Conservation (phyloP, 2,888 invertebrate species). For the Chaetoderma sp. region DNA sequence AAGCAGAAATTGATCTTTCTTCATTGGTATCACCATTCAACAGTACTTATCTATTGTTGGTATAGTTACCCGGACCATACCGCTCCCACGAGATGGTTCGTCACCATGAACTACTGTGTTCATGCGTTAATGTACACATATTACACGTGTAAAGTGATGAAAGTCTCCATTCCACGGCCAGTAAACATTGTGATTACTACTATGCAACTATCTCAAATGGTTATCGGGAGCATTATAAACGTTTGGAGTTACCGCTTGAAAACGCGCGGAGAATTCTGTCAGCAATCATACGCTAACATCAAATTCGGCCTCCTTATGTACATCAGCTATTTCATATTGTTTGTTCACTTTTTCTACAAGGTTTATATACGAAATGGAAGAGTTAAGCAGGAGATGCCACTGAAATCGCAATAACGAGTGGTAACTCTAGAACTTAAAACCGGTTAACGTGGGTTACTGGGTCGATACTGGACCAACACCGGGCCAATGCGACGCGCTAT, state of each 20-base stretch:
- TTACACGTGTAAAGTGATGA: conserved; percentile 67
- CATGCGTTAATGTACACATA: conserved; percentile 71
- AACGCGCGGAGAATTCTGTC: conserved; percentile 63
- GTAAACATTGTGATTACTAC: conserved; percentile 90
- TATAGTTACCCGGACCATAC: conserved; percentile 48
- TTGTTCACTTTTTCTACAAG: conserved; percentile 55
- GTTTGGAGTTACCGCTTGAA: conserved; percentile 77
- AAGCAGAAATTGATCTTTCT: conserved; percentile 70
- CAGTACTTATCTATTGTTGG: conserved; percentile 70
- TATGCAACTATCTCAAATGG: conserved; percentile 91
- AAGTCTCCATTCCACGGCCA: conserved; percentile 71
- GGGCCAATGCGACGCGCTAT: too few relatives aligned
- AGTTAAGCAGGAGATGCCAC: neutral
- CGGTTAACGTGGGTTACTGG: too few relatives aligned
- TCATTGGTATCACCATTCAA: conserved; percentile 71
- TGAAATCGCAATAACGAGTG: too few relatives aligned
- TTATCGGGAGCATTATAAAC: conserved; percentile 92
- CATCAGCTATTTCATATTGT: conserved; percentile 53
- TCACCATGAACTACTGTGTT: conserved; percentile 70
- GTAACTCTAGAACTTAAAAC: too few relatives aligned
- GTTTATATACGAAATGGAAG: conserved; percentile 37
- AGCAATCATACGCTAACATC: conserved; percentile 68
- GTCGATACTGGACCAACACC: too few relatives aligned
- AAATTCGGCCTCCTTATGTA: conserved; percentile 54
- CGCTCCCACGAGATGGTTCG: conserved; percentile 53